These are phyloP conservation scores for Ginglymostoma cirratum DNA, from an alignment of 2,113 vertebrate species.

Conservation along the genomic window DNA sequence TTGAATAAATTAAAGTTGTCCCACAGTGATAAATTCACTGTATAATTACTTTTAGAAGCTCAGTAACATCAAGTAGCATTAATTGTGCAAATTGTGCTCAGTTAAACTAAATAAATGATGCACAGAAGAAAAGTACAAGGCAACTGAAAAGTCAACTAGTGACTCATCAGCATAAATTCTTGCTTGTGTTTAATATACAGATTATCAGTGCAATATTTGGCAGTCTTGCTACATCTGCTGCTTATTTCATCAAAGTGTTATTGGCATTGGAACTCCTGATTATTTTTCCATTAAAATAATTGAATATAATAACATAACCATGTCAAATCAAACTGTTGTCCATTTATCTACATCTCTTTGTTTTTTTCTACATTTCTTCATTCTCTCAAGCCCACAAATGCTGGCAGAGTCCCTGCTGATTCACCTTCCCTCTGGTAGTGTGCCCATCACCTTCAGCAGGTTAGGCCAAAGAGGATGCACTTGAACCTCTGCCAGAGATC, in stretches of 20 bases:
- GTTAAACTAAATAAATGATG: slow-evolving; percentile 10
- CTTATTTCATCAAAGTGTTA: slow-evolving; percentile 19
- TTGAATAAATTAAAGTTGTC: background rate
- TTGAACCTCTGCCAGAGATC: too few species aligned
- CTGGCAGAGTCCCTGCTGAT: too few species aligned
- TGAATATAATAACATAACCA: background rate
- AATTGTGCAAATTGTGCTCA: background rate
- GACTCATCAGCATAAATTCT: slow-evolving; percentile 13
- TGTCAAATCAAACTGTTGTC: background rate
- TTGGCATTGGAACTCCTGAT: background rate
- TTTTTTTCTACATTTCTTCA: too few species aligned
- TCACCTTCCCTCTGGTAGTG: too few species aligned
- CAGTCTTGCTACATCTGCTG: background rate
- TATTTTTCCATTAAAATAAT: slow-evolving; percentile 11
- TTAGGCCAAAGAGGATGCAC: too few species aligned
- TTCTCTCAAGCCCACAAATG: too few species aligned
- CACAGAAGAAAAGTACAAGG: background rate
- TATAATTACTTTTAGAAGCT: background rate
- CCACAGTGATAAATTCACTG: background rate
- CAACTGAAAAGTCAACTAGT: slow-evolving; percentile 25
- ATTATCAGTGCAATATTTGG: background rate
- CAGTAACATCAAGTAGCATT: background rate
- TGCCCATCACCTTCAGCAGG: too few species aligned
- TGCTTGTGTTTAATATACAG: slow-evolving; percentile 9
- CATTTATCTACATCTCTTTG: background rate